Base-by-base conservation (phyloP, 2,113 vertebrate species). In the Dipodomys spectabilis region DNA sequence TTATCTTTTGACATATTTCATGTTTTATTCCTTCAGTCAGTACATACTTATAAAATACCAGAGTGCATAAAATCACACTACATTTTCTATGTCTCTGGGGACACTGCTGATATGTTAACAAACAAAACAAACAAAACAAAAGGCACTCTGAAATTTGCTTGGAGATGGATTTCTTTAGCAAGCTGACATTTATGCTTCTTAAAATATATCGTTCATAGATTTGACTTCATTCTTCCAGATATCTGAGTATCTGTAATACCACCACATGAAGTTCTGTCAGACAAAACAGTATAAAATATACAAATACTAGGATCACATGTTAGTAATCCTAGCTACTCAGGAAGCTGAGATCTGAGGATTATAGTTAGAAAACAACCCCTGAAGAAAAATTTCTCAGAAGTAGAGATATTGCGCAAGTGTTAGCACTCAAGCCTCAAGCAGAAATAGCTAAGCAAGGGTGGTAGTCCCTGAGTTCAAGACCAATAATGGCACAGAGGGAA, bases 161-260 rank as follows among this genome's bases (percentile, higher is more conserved):
- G 89, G 62, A 87, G 91, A 62, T 89, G 20, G 27, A 92, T 90
- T 19, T 30, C 57, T 77, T 92, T 81, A 74, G 57, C 74, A 84
- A 91, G 49, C 30, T 96, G 77, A 81, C 25, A 57, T 89, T 94
- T 82, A 62, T 85, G 62, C 30, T 86, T 71, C n/a, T 84, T 95
- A 81, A 95, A 89, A 23, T 30, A 18, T n/a, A 53, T 5, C 32
- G 35, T 84, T 96, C 25, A 62, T 91, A 60, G 28, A 69, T 87
- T 95, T 95, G 75, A 92, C 68, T 94, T 94, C 94, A 94, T 96
- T 90, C 67, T 96, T 83, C 45, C 64, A 89, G 57, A 87, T 94
- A 94, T 86, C 72, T 91, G 86, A 96, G 35, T 10, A 73, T 92
- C 45, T 77, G 8, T 90, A 73, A 49, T 22, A 91, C 78, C 64